Percentiles rank a stretch among this genome's conserved stretches.
These are phyloP conservation scores for Drosophila acutilabella DNA, from an alignment of 2,888 invertebrate species.

Conservation along the genomic window DNA sequence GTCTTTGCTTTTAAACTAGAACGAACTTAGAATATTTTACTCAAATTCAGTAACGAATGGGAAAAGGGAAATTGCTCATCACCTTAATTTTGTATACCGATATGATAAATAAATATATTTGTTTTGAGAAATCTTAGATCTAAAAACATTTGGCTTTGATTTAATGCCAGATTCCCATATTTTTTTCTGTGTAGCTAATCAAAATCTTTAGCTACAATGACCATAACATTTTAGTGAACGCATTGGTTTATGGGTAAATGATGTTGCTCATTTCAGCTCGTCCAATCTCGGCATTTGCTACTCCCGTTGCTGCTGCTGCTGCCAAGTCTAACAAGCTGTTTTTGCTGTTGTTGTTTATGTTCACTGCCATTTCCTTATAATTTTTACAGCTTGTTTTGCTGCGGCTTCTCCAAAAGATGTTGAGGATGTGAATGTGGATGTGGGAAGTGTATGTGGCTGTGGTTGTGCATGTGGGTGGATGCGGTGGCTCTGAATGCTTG, in stretches of 20 bases:
- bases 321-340: constrained; percentile 45
- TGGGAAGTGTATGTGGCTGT: constrained; percentile 1
- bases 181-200: background rate
- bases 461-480: background rate
- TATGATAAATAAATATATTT: too few species aligned
- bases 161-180: too few species aligned
- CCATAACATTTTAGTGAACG: constrained; percentile 15
- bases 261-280: constrained; percentile 45
- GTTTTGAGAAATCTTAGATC: too few species aligned
- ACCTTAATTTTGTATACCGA: too few species aligned
- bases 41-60: too few species aligned
- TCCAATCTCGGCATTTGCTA: constrained; percentile 37
- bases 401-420: constrained; percentile 42
- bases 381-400: constrained; percentile 75
- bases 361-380: constrained; percentile 70
- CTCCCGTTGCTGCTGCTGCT: background rate
- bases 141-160: too few species aligned
- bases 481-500: constrained; percentile 16
- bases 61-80: too few species aligned
- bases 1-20: too few species aligned
- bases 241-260: constrained; percentile 52
- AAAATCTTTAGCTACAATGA: background rate
- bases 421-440: constrained; percentile 17
- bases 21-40: too few species aligned
- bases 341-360: constrained; percentile 48